A percentile compares a stretch with the other conserved stretches of the same genome.
phyloP scores from a whole-genome alignment of 2,888 invertebrate genomes.

The Argynnis bischoffii region DNA sequence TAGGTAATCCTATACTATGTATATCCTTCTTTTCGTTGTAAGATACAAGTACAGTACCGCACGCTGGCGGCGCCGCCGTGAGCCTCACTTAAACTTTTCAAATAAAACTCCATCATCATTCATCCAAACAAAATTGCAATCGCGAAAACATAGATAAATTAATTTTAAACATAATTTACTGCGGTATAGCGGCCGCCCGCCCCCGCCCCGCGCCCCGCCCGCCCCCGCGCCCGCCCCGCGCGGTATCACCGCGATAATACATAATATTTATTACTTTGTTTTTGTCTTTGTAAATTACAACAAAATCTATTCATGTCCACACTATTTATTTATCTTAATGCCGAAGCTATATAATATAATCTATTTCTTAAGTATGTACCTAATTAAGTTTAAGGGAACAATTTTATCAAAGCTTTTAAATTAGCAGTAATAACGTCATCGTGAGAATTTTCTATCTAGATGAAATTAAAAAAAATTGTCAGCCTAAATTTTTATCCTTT shows the following conservation, averaged over 20 bases:
- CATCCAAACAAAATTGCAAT: slow-evolving; percentile 38
- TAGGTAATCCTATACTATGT: too few relatives aligned
- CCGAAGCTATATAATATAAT: background rate
- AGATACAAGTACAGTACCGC: background rate
- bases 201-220: background rate
- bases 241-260: slow-evolving; percentile 6
- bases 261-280: slow-evolving; percentile 23
- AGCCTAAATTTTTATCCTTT: too few relatives aligned
- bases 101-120: slow-evolving; percentile 41
- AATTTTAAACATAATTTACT: slow-evolving; percentile 40
- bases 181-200: slow-evolving; percentile 6
- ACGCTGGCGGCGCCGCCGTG: background rate
- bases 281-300: slow-evolving; percentile 7
- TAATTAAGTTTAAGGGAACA: too few relatives aligned
- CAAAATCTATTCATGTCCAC: slow-evolving; percentile 15
- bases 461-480: too few relatives aligned
- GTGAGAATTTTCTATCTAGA: too few relatives aligned
- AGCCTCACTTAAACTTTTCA: slow-evolving; percentile 29
- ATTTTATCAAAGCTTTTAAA: too few relatives aligned
- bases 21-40: background rate
- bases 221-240: background rate
- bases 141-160: slow-evolving; percentile 39
- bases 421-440: too few relatives aligned
- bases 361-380: too few relatives aligned
- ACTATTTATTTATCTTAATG: slow-evolving; percentile 7